A percentile compares a stretch with the other conserved stretches of the same genome.
Conservation (phyloP, 2,113 vertebrate species). For the Zapus hudsonius region DNA sequence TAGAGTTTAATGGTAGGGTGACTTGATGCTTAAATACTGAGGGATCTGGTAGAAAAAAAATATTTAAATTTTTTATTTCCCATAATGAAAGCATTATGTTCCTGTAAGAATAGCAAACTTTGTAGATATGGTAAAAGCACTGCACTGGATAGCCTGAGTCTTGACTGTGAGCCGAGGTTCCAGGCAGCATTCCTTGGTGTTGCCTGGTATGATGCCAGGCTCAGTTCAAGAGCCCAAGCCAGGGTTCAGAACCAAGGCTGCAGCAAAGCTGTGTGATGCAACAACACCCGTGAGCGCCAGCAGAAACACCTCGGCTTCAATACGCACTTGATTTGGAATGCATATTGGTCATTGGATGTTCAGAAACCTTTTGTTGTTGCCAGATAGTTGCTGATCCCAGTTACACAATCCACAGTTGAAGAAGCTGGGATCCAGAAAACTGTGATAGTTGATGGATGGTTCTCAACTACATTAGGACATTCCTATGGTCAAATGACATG, state of each 20-base stretch:
- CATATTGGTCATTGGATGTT: background rate
- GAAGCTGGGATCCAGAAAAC: background rate
- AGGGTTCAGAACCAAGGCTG: background rate
- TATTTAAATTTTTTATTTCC: background rate
- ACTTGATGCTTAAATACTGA: background rate
- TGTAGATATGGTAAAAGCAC: background rate
- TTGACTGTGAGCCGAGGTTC: background rate
- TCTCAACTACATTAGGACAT: background rate
- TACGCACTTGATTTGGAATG: background rate
- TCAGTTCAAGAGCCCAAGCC: background rate
- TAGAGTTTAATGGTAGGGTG: background rate
- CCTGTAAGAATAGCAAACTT: background rate
- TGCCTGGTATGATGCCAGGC: too few species aligned
- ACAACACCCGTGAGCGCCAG: too few species aligned
- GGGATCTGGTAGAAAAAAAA: background rate
- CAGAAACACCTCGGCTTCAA: background rate
- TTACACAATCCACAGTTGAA: background rate
- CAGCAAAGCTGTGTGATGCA: background rate
- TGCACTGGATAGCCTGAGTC: background rate
- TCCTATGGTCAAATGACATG: background rate
- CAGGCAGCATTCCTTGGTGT: background rate
- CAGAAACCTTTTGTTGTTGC: background rate
- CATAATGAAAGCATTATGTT: background rate
- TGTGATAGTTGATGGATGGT: too few species aligned
- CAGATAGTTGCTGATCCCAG: background rate